phyloP scores from a whole-genome alignment of 2,113 vertebrate genomes.

The Oriolus oriolus region DNA sequence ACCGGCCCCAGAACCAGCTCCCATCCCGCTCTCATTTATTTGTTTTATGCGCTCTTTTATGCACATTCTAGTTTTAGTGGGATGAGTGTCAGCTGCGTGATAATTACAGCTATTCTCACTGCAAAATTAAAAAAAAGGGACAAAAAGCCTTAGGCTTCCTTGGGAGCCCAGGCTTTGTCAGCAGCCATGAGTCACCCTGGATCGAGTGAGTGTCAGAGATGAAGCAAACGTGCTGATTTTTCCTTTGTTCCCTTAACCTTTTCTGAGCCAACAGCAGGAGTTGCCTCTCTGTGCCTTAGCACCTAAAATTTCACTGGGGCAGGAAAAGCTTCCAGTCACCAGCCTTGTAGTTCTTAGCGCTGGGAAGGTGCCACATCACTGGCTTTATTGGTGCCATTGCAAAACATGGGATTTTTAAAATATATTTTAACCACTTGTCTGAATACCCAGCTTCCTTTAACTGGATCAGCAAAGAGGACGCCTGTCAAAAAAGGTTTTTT shows the following conservation, averaged over 20 bases:
- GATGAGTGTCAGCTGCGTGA: background rate
- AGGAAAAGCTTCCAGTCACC: background rate
- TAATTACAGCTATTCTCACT: constrained; percentile 6
- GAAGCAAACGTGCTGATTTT: background rate
- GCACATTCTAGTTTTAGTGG: background rate
- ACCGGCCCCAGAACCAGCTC: background rate
- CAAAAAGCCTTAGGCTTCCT: background rate
- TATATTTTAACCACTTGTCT: background rate
- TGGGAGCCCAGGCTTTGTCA: background rate
- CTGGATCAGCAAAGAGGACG: background rate
- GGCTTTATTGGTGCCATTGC: background rate
- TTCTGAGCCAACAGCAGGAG: background rate
- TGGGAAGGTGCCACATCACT: background rate
- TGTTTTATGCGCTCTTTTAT: background rate
- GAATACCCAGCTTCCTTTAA: background rate
- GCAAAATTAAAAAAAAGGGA: background rate
- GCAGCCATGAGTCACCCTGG: background rate
- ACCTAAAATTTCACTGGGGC: background rate
- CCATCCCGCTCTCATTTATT: background rate
- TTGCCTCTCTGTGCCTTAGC: background rate
- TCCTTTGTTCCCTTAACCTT: background rate
- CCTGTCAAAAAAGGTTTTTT: background rate
- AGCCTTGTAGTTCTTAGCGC: background rate
- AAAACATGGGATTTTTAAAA: background rate
- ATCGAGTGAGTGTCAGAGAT: background rate